Conservation (phyloP, 1,140 invertebrate species). For the Samia ricini region DNA sequence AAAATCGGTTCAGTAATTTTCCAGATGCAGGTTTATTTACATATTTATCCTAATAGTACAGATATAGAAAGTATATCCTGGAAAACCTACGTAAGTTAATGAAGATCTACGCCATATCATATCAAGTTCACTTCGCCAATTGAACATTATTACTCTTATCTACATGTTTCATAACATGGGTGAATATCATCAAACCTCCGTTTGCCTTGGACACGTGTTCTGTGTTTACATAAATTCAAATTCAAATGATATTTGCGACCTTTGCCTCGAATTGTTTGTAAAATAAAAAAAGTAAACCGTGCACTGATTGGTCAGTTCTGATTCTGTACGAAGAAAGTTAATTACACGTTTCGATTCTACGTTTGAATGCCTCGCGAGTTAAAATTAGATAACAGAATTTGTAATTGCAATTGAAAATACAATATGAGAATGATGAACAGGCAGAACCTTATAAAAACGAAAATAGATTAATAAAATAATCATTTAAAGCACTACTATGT, state of each 20-base stretch:
- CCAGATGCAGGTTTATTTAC: too few relatives aligned
- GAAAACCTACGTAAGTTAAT: background rate
- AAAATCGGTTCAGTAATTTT: too few relatives aligned
- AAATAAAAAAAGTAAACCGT: background rate
- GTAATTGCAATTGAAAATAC: background rate
- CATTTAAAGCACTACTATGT: too few relatives aligned
- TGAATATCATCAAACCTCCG: slow-evolving; percentile 21
- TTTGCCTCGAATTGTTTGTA: background rate
- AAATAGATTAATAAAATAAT: too few relatives aligned
- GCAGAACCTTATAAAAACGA: too few relatives aligned
- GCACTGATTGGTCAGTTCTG: background rate
- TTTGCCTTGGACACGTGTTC: slow-evolving; percentile 11
- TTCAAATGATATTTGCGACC: background rate
- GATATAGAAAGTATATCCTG: background rate
- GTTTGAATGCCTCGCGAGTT: background rate
- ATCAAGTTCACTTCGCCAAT: slow-evolving; percentile 42
- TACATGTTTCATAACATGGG: slow-evolving; percentile 17
- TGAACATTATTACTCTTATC: slow-evolving; percentile 28
- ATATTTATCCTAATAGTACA: too few relatives aligned
- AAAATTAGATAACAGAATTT: background rate
- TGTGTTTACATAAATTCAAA: slow-evolving; percentile 12
- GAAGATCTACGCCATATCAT: slow-evolving; percentile 16
- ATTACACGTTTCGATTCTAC: background rate
- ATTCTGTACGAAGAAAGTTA: background rate
- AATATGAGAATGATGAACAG: too few relatives aligned